Percentiles rank a stretch among this genome's conserved stretches.
phyloP scores from a whole-genome alignment of 2,888 invertebrate genomes.

The Platycheirus rosarum region DNA sequence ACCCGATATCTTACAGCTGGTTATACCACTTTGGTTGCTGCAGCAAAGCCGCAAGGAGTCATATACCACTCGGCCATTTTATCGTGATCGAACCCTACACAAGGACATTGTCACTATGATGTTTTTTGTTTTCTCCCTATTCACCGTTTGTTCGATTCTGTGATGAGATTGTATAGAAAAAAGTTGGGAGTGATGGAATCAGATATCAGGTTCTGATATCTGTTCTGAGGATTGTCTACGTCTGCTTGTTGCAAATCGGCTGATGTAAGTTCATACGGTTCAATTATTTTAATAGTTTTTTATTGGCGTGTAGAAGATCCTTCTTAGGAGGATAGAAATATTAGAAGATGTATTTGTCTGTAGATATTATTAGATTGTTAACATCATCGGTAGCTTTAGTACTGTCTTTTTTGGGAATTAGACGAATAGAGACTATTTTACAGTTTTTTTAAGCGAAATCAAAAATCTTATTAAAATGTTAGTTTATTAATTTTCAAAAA shows the following conservation, averaged over 20 bases:
- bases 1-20: constrained; percentile 86
- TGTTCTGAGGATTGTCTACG: constrained; percentile 64
- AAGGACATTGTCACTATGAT: constrained; percentile 81
- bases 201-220: constrained; percentile 58
- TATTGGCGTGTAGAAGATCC: constrained; percentile 4
- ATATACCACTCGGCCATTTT: constrained; percentile 80
- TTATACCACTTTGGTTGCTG: constrained; percentile 84
- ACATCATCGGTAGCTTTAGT: no score
- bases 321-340: background rate
- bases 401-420: no score
- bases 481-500: no score
- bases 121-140: constrained; percentile 81
- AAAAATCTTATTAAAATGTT: no score
- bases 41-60: constrained; percentile 81
- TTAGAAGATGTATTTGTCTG: background rate
- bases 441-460: no score
- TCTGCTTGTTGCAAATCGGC: constrained; percentile 41
- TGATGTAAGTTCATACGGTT: constrained; percentile 67
- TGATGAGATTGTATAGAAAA: constrained; percentile 76
- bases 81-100: constrained; percentile 81
- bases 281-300: constrained; percentile 17
- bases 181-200: constrained; percentile 76
- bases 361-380: no score
- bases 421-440: no score
- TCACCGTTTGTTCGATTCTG: constrained; percentile 82